Percentiles rank a stretch among this genome's conserved stretches.
Conservation (phyloP, 2,888 invertebrate species). For the Cheiracanthium punctorium region DNA sequence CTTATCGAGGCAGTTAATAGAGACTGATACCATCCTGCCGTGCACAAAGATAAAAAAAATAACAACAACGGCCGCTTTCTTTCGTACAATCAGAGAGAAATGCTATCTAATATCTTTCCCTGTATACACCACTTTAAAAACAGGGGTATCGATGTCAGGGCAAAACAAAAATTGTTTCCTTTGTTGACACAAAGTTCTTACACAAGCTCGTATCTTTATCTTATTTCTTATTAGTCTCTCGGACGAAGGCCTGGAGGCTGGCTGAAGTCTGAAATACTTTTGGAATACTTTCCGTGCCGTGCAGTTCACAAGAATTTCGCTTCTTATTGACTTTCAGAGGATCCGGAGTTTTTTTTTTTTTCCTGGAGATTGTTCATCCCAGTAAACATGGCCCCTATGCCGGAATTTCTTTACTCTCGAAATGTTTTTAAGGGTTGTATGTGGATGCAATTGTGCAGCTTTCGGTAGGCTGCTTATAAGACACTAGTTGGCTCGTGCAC, state of each 20-base stretch:
- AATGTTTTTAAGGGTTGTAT: background rate
- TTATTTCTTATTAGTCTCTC: conserved; percentile 48
- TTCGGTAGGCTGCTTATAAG: background rate
- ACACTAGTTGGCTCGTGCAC: too few relatives aligned
- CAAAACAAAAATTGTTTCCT: conserved; percentile 60
- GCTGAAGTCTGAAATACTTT: conserved; percentile 44
- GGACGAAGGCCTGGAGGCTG: conserved; percentile 40
- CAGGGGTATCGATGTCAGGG: background rate
- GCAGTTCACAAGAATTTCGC: background rate
- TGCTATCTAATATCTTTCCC: background rate
- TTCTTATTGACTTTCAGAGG: conserved; percentile 56
- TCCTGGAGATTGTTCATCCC: conserved; percentile 8
- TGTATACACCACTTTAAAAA: conserved; percentile 3
- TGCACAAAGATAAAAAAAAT: background rate
- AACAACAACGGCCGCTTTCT: background rate
- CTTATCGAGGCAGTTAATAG: background rate
- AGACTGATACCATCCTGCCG: background rate
- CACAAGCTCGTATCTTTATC: conserved; percentile 40
- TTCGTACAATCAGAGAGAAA: background rate
- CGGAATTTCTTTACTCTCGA: conserved; percentile 24
- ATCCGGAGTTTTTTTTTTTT: conserved; percentile 5
- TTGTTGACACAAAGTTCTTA: conserved; percentile 58
- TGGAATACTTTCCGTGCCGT: conserved; percentile 22
- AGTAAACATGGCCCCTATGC: conserved; percentile 53
- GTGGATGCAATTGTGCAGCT: background rate